Conservation (phyloP, 2,888 invertebrate species). For the Luperina nickerlii region DNA sequence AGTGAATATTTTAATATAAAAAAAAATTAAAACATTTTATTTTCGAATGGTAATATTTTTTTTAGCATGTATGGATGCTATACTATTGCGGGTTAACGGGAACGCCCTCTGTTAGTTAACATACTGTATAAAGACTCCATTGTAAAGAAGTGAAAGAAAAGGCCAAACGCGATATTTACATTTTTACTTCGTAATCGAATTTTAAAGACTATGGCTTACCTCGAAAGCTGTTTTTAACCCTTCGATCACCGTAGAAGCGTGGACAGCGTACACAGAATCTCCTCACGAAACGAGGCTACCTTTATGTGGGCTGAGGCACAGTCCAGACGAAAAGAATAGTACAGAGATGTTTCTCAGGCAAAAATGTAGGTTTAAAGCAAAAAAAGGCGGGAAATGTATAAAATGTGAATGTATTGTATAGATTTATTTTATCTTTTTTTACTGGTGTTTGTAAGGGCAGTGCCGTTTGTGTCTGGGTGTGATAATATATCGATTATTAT, state of each 20-base stretch:
- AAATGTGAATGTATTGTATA: conserved; percentile 47
- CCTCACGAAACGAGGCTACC: conserved; percentile 11
- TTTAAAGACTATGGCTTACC: not conserved
- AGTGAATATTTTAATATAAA: no score
- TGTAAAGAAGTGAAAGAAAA: conserved; percentile 3
- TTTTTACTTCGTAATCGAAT: not conserved
- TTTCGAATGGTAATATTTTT: no score
- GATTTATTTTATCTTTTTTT: conserved; percentile 19
- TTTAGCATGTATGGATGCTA: no score
- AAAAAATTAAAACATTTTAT: no score
- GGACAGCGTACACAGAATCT: not conserved
- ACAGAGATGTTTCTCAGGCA: conserved; percentile 54
- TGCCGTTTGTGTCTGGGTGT: conserved; percentile 29
- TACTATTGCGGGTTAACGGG: no score
- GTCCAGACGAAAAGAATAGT: conserved; percentile 40
- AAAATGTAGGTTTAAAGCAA: conserved; percentile 28
- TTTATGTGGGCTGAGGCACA: conserved; percentile 13
- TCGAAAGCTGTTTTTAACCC: not conserved
- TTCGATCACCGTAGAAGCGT: not conserved
- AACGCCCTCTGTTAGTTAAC: no score
- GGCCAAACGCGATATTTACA: not conserved
- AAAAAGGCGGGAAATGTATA: conserved; percentile 38
- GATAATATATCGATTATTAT: conserved; percentile 35
- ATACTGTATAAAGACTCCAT: no score
- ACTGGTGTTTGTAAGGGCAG: conserved; percentile 41